Percentiles rank a stretch among this genome's conserved stretches.
Conservation (phyloP, 1,140 invertebrate species). For the Ephestia elutella region DNA sequence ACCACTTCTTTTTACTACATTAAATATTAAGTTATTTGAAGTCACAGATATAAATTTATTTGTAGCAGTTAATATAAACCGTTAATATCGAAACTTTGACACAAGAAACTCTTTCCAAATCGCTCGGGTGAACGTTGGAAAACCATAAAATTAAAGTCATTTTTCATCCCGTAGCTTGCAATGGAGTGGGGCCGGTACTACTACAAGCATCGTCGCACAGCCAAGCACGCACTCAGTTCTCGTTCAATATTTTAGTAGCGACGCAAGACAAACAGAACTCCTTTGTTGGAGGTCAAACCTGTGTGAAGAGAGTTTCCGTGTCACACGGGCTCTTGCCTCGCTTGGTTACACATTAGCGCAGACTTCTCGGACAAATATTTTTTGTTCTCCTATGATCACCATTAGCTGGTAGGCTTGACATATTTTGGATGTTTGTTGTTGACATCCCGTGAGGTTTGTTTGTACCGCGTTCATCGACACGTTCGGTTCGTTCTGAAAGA, state of each 20-base stretch:
- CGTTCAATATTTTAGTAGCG: slow-evolving; percentile 72
- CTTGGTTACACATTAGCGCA: slow-evolving; percentile 66
- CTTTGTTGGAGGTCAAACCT: slow-evolving; percentile 67
- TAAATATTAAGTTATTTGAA: too few species aligned
- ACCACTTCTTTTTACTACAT: too few species aligned
- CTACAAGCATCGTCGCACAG: slow-evolving; percentile 37
- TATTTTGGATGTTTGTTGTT: slow-evolving; percentile 51
- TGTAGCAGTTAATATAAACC: too few species aligned
- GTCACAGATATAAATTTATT: too few species aligned
- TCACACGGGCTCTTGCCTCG: slow-evolving; percentile 41
- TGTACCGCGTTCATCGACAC: slow-evolving; percentile 18
- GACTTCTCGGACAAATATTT: slow-evolving; percentile 62
- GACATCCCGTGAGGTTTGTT: slow-evolving; percentile 36
- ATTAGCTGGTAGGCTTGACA: slow-evolving; percentile 53
- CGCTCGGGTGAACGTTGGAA: too few species aligned
- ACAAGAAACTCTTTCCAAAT: too few species aligned
- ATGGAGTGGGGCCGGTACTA: slow-evolving; percentile 24
- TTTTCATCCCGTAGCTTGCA: slow-evolving; percentile 22
- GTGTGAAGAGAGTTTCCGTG: slow-evolving; percentile 71
- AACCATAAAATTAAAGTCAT: too few species aligned
- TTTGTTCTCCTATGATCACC: slow-evolving; percentile 66
- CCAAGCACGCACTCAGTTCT: slow-evolving; percentile 53
- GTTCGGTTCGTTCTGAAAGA: slow-evolving; percentile 14
- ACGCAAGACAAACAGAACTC: slow-evolving; percentile 65
- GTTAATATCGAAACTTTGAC: too few species aligned